These are phyloP conservation scores for Marmota monax DNA, from an alignment of 2,113 vertebrate genomes.

Conservation along the genomic window DNA sequence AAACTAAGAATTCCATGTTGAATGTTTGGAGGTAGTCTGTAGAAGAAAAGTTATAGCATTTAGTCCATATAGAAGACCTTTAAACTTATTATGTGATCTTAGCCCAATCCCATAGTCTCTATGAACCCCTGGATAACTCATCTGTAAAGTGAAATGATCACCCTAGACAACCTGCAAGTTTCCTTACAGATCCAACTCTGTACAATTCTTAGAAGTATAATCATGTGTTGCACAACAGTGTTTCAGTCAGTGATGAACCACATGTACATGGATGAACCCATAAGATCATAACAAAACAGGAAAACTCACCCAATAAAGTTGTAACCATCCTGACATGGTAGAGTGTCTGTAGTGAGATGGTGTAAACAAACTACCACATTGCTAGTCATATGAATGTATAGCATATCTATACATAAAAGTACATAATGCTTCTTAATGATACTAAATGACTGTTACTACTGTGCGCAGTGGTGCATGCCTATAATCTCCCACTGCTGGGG, in stretches of 20 bases:
- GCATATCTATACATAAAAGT: no score
- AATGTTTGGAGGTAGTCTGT: neutral
- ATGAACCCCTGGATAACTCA: neutral
- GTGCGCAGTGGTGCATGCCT: no score
- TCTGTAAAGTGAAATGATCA: neutral
- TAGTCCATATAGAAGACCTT: neutral
- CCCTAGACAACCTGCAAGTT: neutral
- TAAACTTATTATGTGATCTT: neutral
- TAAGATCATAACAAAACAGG: neutral
- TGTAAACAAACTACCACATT: neutral
- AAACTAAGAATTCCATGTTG: neutral
- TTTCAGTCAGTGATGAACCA: neutral
- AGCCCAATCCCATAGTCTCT: neutral
- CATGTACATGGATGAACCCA: neutral
- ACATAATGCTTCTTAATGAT: neutral
- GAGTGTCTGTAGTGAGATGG: neutral
- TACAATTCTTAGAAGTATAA: neutral
- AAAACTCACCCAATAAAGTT: neutral
- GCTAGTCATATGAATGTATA: no score
- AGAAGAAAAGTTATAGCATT: neutral
- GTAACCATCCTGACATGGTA: no score
- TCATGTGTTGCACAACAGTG: neutral
- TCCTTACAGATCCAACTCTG: neutral
- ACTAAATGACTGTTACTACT: neutral
- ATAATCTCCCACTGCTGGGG: no score